Evolutionary conservation across 2,888 invertebrate species (phyloP), one percentile per base, ranked within the genome.

Genomic region (Machimus rusticus): DNA sequence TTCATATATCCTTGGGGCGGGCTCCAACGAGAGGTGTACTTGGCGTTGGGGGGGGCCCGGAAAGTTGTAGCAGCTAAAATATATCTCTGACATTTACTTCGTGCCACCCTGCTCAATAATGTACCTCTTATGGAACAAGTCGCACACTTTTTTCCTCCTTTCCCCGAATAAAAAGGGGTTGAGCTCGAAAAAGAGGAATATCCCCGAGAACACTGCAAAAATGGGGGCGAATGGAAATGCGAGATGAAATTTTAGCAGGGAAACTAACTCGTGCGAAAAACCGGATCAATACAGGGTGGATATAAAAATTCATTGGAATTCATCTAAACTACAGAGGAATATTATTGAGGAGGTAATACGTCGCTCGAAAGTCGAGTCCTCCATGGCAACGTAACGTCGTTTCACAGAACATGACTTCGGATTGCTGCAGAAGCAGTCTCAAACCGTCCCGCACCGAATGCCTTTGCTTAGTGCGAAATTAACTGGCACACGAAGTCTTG

Each of bases 211-310:
- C 28, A 28, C 9, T 34, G 31, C 6, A 55, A 31, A 66, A 74
- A 84, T 74, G 74, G 23, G 57, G 37, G 19, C 23, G 77, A 77
- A 86, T 77, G 57, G 77, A 55, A 66, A 77, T 76, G 16, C 77
- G 34, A 86, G 34, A 86, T 86, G 86, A 86, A 86, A 74, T 55
- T 77, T 74, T 74, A 74, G 74, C 66, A 66, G 28, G 43, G 74
- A 74, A 77, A 51, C 77, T 86, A 86, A 77, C 86, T 86, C 86
- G 86, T 86, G 86, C 86, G 86, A 77, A 77, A 86, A 74, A 77
- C 77, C 37, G 77, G 86, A 86, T 86, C 86, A 86, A 86, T 86
- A 86, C 55, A 37, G 46, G 46, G 46, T 34, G 43, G 19, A 86
- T 76, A 86, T 86, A 86, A 86, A 86, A 86, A 55, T 77, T 86